Evolutionary conservation across 2,888 invertebrate genomes (phyloP), one percentile per base, ranked within the genome.

Genomic region (Nowickia ferox): DNA sequence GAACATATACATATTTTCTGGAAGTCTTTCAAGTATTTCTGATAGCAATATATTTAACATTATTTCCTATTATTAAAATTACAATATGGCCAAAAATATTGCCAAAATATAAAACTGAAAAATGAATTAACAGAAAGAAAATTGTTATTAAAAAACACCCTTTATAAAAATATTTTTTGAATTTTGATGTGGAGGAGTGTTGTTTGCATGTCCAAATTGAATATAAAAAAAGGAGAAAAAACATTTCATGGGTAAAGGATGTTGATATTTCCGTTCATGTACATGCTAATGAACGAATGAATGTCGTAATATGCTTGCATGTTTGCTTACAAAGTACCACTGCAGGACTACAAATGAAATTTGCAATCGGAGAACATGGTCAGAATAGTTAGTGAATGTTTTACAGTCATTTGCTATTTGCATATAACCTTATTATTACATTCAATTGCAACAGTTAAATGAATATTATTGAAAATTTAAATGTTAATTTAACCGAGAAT

Each of bases 351-450:
- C 61, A 51, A 22, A 51, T 51, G 42, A 2, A 51, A 76, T 63
- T 30, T 63, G 46, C 63, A 46, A 46, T 44, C 11, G 46, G n/a
- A 53, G 38, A 46, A 81, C 19, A 42, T 66, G 66, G 22, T 53
- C 59, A 51, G 51, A 66, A 57, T 65, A 42, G 46, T 42, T 65
- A 42, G 46, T 42, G 44, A 63, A 57, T 15, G 63, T 65, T 65
- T 55, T 30, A 40, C 57, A 61, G 42, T 53, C 48, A 61, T 71
- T 76, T 44, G 13, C 69, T 46, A 82, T 76, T 76, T 76, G 76
- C 69, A 76, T 76, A 55, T 76, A 69, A 82, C 53, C 75, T 76
- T 71, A 71, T 76, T 82, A 76, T 63, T 61, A 69, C 69, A 61
- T 65, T 66, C 71, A 66, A 83, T 77, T 77, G 69, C 48, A 77